Conservation (phyloP, 2,797 vertebrate species). For the Coregonus suidteri region DNA sequence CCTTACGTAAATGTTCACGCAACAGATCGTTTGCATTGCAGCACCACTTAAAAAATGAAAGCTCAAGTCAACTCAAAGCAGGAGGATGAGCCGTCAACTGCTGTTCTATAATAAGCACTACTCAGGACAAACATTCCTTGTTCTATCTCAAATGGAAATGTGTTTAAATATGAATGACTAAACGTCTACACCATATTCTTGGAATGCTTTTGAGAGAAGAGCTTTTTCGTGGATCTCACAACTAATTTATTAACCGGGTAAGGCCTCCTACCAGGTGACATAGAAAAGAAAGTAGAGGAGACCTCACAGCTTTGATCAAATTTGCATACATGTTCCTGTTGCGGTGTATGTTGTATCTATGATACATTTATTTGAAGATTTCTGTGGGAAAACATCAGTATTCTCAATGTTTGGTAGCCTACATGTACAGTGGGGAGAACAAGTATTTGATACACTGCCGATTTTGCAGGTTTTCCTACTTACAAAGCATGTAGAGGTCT, state of each 20-base stretch:
- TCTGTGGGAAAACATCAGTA: neutral
- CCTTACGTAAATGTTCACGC: constrained; percentile 19
- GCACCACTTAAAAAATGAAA: neutral
- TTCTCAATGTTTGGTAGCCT: neutral
- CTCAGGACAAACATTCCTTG: constrained; percentile 17
- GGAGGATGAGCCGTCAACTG: constrained; percentile 12
- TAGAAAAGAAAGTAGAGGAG: neutral
- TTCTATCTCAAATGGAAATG: constrained; percentile 31
- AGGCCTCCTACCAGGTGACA: neutral
- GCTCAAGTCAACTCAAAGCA: neutral
- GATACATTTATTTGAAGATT: neutral
- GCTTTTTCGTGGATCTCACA: neutral
- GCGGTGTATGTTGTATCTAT: neutral
- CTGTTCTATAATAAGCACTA: constrained; percentile 33
- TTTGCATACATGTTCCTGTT: neutral
- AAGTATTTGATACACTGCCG: too few species aligned
- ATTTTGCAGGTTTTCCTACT: too few species aligned
- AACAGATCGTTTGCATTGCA: constrained; percentile 17
- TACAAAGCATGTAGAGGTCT: too few species aligned
- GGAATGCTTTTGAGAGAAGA: constrained; percentile 24
- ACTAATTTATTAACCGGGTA: neutral
- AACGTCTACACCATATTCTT: constrained; percentile 28
- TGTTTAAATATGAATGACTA: constrained; percentile 48
- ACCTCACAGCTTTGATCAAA: neutral
- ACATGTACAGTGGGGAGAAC: neutral